These are phyloP conservation scores for Poecilus cupreus DNA, from an alignment of 2,888 invertebrate genomes.

Conservation along the genomic window DNA sequence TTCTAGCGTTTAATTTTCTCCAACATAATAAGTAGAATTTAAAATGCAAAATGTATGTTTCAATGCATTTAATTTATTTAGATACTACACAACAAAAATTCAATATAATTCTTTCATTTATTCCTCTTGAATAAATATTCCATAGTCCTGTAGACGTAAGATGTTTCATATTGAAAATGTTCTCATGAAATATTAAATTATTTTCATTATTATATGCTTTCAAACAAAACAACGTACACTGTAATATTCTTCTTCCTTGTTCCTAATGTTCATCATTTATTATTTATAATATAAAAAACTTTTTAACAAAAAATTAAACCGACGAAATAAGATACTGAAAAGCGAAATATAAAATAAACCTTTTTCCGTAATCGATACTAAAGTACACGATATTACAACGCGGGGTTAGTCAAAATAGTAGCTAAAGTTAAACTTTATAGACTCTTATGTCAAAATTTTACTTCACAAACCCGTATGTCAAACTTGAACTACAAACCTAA, in stretches of 20 bases:
- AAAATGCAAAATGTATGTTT: background rate
- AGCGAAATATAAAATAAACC: too few relatives aligned
- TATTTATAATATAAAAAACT: too few relatives aligned
- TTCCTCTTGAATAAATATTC: slow-evolving; percentile 17
- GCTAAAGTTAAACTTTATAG: too few relatives aligned
- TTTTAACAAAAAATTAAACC: too few relatives aligned
- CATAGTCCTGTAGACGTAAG: background rate
- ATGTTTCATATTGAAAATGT: slow-evolving; percentile 20
- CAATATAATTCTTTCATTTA: slow-evolving; percentile 1
- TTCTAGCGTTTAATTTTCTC: slow-evolving; percentile 3
- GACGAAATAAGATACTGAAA: too few relatives aligned
- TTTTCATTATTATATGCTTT: slow-evolving; percentile 2
- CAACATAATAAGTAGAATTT: background rate
- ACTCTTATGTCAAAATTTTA: too few relatives aligned
- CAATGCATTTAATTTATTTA: background rate
- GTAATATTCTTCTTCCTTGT: background rate
- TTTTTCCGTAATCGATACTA: too few relatives aligned
- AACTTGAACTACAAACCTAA: too few relatives aligned
- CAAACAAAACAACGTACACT: background rate
- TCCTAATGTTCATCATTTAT: too few relatives aligned
- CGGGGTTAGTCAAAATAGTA: too few relatives aligned
- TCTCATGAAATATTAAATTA: slow-evolving; percentile 19
- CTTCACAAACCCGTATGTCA: too few relatives aligned
- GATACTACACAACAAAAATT: background rate
- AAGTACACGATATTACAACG: too few relatives aligned